Conservation (phyloP, 2,888 invertebrate species). For the Luperina testacea region DNA sequence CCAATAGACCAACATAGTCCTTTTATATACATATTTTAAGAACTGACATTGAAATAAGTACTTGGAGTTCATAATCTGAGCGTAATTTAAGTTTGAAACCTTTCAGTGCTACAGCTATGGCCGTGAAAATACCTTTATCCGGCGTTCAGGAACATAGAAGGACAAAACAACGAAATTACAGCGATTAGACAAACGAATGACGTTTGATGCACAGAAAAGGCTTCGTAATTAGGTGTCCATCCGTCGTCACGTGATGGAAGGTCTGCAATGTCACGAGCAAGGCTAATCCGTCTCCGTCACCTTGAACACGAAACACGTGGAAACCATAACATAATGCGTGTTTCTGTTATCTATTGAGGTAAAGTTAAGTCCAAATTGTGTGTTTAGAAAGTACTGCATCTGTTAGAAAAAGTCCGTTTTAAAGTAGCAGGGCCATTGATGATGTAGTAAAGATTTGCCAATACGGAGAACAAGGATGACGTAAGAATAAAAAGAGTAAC, state of each 20-base stretch:
- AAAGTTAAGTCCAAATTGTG: background rate
- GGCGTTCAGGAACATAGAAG: background rate
- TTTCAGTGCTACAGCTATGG: background rate
- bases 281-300: constrained; percentile 77
- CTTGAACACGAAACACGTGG: constrained; percentile 67
- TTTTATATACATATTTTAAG: background rate
- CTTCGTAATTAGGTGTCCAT: constrained; percentile 73
- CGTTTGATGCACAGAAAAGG: constrained; percentile 71
- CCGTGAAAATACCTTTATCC: background rate
- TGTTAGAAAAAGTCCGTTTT: background rate
- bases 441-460: background rate
- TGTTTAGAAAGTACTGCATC: background rate
- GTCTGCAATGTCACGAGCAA: constrained; percentile 78
- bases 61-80: background rate
- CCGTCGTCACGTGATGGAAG: constrained; percentile 67
- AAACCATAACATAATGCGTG: constrained; percentile 57
- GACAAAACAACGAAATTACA: constrained; percentile 24
- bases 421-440: background rate
- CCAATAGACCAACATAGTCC: background rate
- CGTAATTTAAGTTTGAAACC: background rate
- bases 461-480: background rate
- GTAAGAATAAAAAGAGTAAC: background rate
- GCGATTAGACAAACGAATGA: constrained; percentile 40
- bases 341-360: background rate
- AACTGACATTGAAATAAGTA: background rate